A percentile compares a stretch with the other conserved stretches of the same genome.
These are phyloP conservation scores for Pyrgilauda ruficollis DNA, from an alignment of 2,113 vertebrate species.

Conservation along the genomic window DNA sequence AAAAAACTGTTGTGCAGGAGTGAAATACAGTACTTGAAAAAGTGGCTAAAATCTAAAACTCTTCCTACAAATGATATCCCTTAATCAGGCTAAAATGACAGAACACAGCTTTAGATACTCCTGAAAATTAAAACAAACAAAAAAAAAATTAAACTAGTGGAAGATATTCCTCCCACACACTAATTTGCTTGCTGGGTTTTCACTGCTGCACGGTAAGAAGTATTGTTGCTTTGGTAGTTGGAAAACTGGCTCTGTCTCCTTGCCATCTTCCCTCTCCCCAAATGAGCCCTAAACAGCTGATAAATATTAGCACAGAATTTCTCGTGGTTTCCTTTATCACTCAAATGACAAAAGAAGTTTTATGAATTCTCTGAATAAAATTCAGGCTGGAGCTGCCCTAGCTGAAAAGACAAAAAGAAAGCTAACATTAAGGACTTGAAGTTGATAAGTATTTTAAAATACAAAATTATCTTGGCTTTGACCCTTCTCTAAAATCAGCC, in stretches of 20 bases:
- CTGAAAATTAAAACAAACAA: background rate
- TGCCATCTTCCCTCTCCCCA: background rate
- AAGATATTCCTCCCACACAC: background rate
- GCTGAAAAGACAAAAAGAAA: background rate
- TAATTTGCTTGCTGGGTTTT: background rate
- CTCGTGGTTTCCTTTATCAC: background rate
- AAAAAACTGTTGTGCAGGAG: background rate
- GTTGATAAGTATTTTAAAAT: constrained; percentile 11
- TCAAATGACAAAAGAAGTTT: background rate
- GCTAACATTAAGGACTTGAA: background rate
- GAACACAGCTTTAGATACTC: background rate
- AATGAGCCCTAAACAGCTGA: background rate
- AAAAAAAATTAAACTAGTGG: background rate
- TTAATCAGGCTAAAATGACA: background rate
- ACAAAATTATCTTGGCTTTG: background rate
- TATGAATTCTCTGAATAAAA: background rate
- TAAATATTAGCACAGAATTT: background rate
- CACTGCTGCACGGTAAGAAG: background rate
- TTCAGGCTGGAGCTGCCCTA: background rate
- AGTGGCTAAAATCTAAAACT: background rate
- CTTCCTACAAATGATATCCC: background rate
- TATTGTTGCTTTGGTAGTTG: background rate
- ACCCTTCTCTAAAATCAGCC: constrained; percentile 8
- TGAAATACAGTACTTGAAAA: background rate
- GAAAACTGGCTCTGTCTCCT: background rate